Evolutionary conservation across 2,113 vertebrate species (phyloP).

Genomic region (Eulemur rufifrons): DNA sequence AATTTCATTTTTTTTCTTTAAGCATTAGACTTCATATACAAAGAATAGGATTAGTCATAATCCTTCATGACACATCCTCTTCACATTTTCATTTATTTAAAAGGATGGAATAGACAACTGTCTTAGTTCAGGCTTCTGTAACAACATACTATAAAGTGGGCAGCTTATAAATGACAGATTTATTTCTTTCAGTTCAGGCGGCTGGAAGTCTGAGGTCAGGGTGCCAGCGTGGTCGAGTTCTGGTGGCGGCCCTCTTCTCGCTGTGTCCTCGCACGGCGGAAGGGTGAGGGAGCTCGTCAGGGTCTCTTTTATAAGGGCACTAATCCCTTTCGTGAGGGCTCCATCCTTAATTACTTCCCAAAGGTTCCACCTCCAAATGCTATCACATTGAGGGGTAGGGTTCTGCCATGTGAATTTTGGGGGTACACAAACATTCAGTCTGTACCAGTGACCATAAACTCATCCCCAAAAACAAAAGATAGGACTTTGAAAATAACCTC

Average conservation of each 20-base stretch:
- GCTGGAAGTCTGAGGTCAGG: background rate
- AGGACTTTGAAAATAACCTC: background rate
- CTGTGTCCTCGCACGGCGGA: background rate
- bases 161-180: background rate
- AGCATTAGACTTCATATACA: background rate
- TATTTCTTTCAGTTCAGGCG: background rate
- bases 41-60: background rate
- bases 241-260: background rate
- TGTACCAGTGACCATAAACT: background rate
- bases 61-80: background rate
- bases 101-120: background rate
- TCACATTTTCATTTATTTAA: background rate
- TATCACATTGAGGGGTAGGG: background rate
- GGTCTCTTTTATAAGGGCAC: too few relatives aligned
- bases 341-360: background rate
- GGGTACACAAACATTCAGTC: background rate
- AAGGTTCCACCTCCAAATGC: background rate
- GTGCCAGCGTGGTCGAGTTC: background rate
- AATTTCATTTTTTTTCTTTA: background rate
- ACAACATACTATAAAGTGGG: background rate
- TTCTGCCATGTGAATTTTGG: background rate
- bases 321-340: background rate
- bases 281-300: background rate
- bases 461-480: background rate
- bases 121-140: background rate